These are phyloP conservation scores for Meta bourneti DNA, from an alignment of 2,888 invertebrate species.

Conservation along the genomic window DNA sequence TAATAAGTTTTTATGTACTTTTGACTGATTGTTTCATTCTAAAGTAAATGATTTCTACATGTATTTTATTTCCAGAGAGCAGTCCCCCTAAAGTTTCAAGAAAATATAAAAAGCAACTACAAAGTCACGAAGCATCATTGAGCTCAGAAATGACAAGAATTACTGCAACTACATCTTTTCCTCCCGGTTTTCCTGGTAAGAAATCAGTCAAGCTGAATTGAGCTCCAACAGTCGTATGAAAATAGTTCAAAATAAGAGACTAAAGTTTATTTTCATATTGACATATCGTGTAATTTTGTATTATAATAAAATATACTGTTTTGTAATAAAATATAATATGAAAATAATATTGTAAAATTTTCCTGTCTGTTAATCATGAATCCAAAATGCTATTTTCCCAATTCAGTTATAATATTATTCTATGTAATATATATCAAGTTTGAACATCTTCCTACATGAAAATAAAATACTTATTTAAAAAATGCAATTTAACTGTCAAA, in stretches of 20 bases:
- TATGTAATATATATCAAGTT: too few relatives aligned
- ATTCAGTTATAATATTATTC: too few relatives aligned
- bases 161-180: conserved; percentile 81
- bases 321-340: not conserved
- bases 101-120: conserved; percentile 84
- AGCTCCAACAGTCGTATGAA: too few relatives aligned
- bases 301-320: not conserved
- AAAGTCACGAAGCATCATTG: conserved; percentile 80
- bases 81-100: conserved; percentile 84
- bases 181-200: conserved; percentile 63
- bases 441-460: too few relatives aligned
- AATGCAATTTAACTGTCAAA: too few relatives aligned
- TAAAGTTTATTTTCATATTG: too few relatives aligned
- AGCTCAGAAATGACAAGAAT: conserved; percentile 80
- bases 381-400: too few relatives aligned
- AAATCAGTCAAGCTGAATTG: not conserved
- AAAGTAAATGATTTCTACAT: not conserved
- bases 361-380: not conserved
- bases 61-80: conserved; percentile 81
- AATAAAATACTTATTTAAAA: too few relatives aligned
- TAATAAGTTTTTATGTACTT: not conserved
- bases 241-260: too few relatives aligned
- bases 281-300: too few relatives aligned
- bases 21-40: not conserved
- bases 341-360: not conserved